Evolutionary conservation across 1,140 invertebrate species (phyloP), one percentile per base, ranked within the genome.

Genomic region (Brachionus manjavacas): DNA sequence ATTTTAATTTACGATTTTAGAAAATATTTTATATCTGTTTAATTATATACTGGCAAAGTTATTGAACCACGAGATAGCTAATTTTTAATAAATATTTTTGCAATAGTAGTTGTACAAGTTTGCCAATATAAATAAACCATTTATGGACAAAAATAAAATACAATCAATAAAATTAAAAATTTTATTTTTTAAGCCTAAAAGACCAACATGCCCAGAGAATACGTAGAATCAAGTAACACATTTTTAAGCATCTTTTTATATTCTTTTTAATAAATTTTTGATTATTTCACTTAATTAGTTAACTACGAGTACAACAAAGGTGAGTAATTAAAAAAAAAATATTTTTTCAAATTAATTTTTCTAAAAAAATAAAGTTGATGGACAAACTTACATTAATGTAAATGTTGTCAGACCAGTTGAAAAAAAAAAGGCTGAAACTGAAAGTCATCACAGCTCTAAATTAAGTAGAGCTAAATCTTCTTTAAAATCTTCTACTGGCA

Each of bases 301-400:
- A 72, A 72, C 35, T 72, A 72, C 20, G 68, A 72, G 31, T 72
- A 72, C 35, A 72, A 72, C 43, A 72, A 72, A 72, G 68, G 68
- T 72, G 20, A 68, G 66, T 23, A n/a, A 28, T 23, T 23, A 2
- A 23, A 64, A 64, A n/a, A 14, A 64, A 28, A 11, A 25, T 25
- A n/a, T n/a, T 68, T 28, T 12, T 12, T 16, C 43, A n/a, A 20
- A n/a, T 72, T 9, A 72, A 72, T 6, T 39, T 41, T 41, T 41
- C 3, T 20, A 8, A 35, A 20, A 16, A 72, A 39, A 31, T 28
- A 7, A 39, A 70, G 68, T 41, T 20, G 68, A 72, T 41, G 31
- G 68, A 41, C 35, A 72, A 72, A 72, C 68, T 23, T 72, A 72
- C n/a, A 72, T 72, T 7, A 72, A 72, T 72, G 68, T 72, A 41